Evolutionary conservation across 2,797 vertebrate species (phyloP), one percentile per base, ranked within the genome.

Genomic region (Emydoidea blandingii): DNA sequence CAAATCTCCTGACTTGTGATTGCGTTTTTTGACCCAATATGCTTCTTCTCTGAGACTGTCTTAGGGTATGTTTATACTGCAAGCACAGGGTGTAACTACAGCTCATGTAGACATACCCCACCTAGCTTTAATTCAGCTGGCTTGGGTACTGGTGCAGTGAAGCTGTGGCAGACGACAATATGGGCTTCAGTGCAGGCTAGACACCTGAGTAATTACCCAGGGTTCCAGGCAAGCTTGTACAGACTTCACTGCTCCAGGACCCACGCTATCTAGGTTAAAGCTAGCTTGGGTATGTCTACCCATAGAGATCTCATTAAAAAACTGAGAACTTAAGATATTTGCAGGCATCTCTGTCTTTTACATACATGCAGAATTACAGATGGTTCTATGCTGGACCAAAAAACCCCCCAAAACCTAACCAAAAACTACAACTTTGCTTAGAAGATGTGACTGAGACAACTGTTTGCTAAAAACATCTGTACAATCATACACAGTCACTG

Each of bases 401-500:
- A 37, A 68, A 23, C 5, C 16, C 16, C 52, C 50, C 6, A 52
- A 52, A 27, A 27, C 25, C 21, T 29, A 57, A 31, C 59, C 59
- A 72, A 37, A 23, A 49, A 93, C 54, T 12, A 57, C 57, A 95
- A 84, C 12, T 31, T 81, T 87, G 92, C 85, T 65, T 94, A 91
- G 81, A 93, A 96, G 96, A 90, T 56, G 92, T n/a, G 82, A 91
- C 95, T 87, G 83, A 92, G 81, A 68, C 10, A 79, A 83, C 74
- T 95, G 94, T 96, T 96, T 94, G 90, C 96, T 91, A 6, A 83
- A 97, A 97, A 95, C 95, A 97, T 95, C 97, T 97, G 96, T 85
- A 56, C 4, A 86, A 89, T 49, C 57, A 54, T 50, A 88, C 49
- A 85, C 15, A 79, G 79, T 11, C 85, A 90, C 31, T 83, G 81